phyloP scores from a whole-genome alignment of 2,888 invertebrate species.

The Ochropleura leucogaster region DNA sequence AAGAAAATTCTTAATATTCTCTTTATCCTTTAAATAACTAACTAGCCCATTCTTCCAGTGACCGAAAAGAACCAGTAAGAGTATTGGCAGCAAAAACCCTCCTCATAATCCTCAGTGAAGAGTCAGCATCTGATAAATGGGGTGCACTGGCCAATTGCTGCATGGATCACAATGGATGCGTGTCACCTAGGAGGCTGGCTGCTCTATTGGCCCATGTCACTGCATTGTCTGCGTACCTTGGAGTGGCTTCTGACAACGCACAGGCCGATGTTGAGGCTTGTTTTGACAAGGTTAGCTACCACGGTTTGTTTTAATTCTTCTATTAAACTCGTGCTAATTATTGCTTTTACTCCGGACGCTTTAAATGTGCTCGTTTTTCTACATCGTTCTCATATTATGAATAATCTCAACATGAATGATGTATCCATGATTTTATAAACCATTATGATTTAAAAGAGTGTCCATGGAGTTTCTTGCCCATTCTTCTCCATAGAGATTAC shows the following conservation, averaged over 20 bases:
- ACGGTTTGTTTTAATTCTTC: too few relatives aligned
- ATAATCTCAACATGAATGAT: too few relatives aligned
- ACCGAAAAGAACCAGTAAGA: constrained; percentile 91
- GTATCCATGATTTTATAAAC: too few relatives aligned
- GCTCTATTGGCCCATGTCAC: constrained; percentile 92
- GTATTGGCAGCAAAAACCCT: constrained; percentile 93
- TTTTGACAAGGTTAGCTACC: constrained; percentile 94
- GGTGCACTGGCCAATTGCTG: constrained; percentile 93
- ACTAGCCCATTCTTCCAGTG: constrained; percentile 78
- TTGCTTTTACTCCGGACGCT: too few relatives aligned
- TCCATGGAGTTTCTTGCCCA: too few relatives aligned
- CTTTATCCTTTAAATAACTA: not conserved
- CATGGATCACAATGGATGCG: constrained; percentile 94
- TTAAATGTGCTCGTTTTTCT: too few relatives aligned
- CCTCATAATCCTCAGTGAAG: constrained; percentile 92
- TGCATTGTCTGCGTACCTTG: constrained; percentile 91
- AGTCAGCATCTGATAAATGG: constrained; percentile 91
- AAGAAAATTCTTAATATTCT: too few relatives aligned
- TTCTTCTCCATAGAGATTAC: too few relatives aligned
- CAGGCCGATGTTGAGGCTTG: constrained; percentile 93
- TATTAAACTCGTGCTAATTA: too few relatives aligned
- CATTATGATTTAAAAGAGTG: too few relatives aligned
- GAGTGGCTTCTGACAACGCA: constrained; percentile 91
- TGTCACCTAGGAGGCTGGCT: constrained; percentile 92
- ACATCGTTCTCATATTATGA: too few relatives aligned